Conservation (phyloP, 2,113 vertebrate genomes). For the Mystacornis crossleyi region DNA sequence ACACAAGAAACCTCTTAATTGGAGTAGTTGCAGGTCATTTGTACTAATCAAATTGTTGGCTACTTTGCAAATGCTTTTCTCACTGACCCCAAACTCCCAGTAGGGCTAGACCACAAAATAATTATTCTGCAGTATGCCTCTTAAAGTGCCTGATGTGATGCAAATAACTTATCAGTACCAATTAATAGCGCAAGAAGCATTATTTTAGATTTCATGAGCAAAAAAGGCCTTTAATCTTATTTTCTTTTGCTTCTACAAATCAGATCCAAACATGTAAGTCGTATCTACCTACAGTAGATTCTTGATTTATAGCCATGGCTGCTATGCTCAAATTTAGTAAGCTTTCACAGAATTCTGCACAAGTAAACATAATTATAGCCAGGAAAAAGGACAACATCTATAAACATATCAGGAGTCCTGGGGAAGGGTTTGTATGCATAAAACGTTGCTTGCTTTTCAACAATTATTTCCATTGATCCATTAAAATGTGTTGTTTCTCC, state of each 20-base stretch:
- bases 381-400: not conserved
- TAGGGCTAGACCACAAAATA: not conserved
- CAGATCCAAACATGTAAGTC: not conserved
- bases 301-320: not conserved
- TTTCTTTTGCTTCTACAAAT: constrained; percentile 3
- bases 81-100: constrained; percentile 22
- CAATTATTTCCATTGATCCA: not conserved
- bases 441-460: not conserved
- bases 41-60: constrained; percentile 54
- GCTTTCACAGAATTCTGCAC: constrained; percentile 1
- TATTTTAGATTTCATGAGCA: not conserved
- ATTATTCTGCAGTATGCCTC: not conserved
- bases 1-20: constrained; percentile 48
- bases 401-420: not conserved
- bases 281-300: not conserved
- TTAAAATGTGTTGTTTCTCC: not conserved
- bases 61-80: constrained; percentile 45
- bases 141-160: not conserved
- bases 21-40: constrained; percentile 50
- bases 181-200: not conserved
- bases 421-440: not conserved
- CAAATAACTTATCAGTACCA: constrained; percentile 24
- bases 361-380: not conserved
- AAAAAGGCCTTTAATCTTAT: not conserved
- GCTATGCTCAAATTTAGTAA: not conserved